Evolutionary conservation across 2,888 invertebrate species (phyloP), one percentile per base, ranked within the genome.

Genomic region (Teleiodes luculella): DNA sequence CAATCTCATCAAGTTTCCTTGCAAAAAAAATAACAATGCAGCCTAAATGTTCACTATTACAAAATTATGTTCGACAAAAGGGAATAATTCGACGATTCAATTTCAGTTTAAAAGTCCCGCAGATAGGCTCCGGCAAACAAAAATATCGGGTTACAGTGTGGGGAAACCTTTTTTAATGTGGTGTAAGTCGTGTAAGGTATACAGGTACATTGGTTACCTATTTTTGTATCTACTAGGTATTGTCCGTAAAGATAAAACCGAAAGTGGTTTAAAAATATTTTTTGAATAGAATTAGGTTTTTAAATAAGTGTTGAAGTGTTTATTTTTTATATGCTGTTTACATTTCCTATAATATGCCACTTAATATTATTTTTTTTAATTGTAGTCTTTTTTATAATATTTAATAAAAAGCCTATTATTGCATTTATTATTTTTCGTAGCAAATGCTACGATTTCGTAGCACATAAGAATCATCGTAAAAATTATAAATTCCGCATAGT

Each of bases 11-110:
- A 48, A 35, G 35, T 48, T 18, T 11, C 48, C 31, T 33, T 24
- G 14, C 14, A 47, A 53, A 69, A 80, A 80, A 81, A 76, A 63
- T 37, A 64, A 84, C 78, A 82, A 80, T 72, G 58, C 59, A 57
- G 56, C 68, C 71, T n/a, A 78, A 84, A 83, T 89, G 80, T 89
- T 89, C 87, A 87, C 86, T 80, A 74, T 86, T 78, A 74, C 80
- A 73, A 88, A 24, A 88, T 89, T 88, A 87, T 82, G 65, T 69
- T 45, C 58, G 63, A 86, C 80, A 85, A 86, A 74, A 53, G 61
- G 63, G 56, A 53, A 59, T 67, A 64, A 72, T 72, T 61, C 65
- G 67, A 71, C 68, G 64, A 74, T 80, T 76, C 72, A 60, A 76
- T 80, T 76, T 67, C 76, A 66, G 58, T 65, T 60, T 36, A 59